Conservation (phyloP, 2,888 invertebrate species). For the Neoaliturus tenellus region DNA sequence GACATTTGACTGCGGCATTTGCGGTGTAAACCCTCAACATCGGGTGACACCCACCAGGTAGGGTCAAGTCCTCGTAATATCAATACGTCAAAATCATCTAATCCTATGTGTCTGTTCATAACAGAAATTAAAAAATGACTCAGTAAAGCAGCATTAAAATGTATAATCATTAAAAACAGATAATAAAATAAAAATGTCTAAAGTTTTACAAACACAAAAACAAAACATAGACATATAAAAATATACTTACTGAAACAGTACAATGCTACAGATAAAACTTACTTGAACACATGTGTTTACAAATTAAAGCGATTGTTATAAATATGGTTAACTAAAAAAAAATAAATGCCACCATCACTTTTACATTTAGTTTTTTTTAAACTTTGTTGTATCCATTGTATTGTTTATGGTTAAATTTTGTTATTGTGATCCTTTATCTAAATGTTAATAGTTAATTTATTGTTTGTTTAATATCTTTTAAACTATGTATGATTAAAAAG, state of each 20-base stretch:
- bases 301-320: not conserved
- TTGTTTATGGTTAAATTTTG: too few species aligned
- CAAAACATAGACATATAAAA: not conserved
- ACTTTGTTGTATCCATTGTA: too few species aligned
- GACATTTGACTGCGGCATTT: not conserved
- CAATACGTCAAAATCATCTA: not conserved
- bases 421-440: too few species aligned
- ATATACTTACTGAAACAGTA: not conserved
- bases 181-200: not conserved
- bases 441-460: too few species aligned
- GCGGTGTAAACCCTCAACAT: not conserved
- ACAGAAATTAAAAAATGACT: constrained; percentile 24
- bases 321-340: too few species aligned
- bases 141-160: not conserved
- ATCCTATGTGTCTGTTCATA: not conserved
- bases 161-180: not conserved
- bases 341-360: too few species aligned
- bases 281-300: constrained; percentile 9
- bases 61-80: not conserved
- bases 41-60: not conserved
- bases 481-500: too few species aligned
- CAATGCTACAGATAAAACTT: not conserved
- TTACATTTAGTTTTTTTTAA: too few species aligned
- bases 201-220: not conserved
- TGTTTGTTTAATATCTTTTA: too few species aligned